Base-by-base conservation (phyloP, 2,797 vertebrate species). In the Urophycis tenuis region DNA sequence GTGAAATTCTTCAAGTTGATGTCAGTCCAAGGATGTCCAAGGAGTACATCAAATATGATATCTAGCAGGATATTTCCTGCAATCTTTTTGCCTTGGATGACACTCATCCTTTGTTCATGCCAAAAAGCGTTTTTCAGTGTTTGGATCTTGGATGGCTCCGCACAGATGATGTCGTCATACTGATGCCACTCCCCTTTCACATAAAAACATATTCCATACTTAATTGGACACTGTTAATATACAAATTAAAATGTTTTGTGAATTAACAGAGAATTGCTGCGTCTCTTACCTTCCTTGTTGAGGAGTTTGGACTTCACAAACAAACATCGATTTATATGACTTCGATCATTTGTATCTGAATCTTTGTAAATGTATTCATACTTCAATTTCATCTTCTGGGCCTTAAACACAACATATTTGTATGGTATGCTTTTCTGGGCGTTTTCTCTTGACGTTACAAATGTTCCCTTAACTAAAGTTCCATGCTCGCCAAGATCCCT, bases 81-180 rank as follows among this genome's bases (percentile, higher is more conserved):
- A 0, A 94, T 90, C 35, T 45, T 77, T 92, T 95, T 94, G 19
- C 95, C 95, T 67, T 82, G 1, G 76, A 93, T 84, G 17, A 96
- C 6, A 0, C 2, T 2, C 11, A 71, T 91, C 31, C 1, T 85
- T 0, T 77, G 36, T 0, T 85, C 64, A 0, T 79, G 3, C 31
- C 1, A 31, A 0, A 94, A 0, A 0, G 0, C 0, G 0, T 80
- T 1, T 11, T 0, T 5, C 0, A 84, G 0, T 0, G 70, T 34
- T 7, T 22, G 0, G 84, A 0, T 0, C 1, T 88, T 34, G 0
- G 88, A 22, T 0, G 91, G 78, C 72, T 34, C 73, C 0, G 2
- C 81, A n/a, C 95, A 97, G 22, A 97, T 91, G 0, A 97, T 95
- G 77, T 98, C 97, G 6, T 99, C 97, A 0, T 98, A 99, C 41